Evolutionary conservation across 1,140 invertebrate species (phyloP).

Genomic region (Melanaphis sacchari): DNA sequence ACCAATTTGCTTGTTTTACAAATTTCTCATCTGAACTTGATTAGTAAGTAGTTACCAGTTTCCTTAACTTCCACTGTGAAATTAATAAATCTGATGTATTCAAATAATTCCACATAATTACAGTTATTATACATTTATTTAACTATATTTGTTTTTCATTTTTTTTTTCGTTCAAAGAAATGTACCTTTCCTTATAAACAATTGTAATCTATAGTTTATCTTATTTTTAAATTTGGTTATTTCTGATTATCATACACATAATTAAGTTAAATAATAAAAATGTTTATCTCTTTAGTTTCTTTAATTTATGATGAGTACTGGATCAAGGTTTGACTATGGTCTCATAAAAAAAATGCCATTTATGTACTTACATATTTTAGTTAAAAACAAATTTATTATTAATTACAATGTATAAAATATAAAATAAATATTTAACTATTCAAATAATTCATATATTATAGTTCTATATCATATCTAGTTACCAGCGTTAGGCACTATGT

Average conservation of each 20-base stretch:
- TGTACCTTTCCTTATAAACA: neutral
- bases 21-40: constrained; percentile 72
- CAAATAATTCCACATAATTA: neutral
- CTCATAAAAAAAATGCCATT: neutral
- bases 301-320: neutral
- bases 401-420: neutral
- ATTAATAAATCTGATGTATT: neutral
- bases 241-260: neutral
- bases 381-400: neutral
- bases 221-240: neutral
- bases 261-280: neutral
- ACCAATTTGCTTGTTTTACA: constrained; percentile 89
- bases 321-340: neutral
- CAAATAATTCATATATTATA: neutral
- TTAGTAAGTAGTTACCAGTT: neutral
- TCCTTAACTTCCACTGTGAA: neutral
- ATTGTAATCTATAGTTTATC: neutral
- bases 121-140: neutral
- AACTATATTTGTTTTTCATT: neutral
- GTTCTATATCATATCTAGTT: neutral
- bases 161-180: too few species aligned
- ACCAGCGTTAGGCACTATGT: neutral
- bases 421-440: neutral
- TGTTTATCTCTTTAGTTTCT: neutral
- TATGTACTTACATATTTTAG: neutral